Conservation (phyloP, 2,797 vertebrate genomes). For the Gobionotothen gibberifrons region DNA sequence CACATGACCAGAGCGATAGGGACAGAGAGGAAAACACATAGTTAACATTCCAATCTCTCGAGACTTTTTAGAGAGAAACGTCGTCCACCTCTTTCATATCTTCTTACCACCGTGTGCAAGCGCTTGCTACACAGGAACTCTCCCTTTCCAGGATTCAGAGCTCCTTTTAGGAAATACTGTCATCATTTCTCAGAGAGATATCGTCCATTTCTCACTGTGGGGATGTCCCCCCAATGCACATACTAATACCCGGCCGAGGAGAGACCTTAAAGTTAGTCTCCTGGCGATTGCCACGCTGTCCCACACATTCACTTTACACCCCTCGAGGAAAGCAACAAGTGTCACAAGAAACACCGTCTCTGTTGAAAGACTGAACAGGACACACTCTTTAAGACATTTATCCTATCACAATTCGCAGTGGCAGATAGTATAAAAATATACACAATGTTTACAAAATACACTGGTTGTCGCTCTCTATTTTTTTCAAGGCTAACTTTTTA, state of each 20-base stretch:
- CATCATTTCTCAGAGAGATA: neutral
- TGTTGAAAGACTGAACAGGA: slow-evolving; percentile 3
- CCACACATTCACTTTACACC: neutral
- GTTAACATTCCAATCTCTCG: slow-evolving; percentile 35
- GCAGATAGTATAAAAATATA: slow-evolving; percentile 80
- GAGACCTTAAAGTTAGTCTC: slow-evolving; percentile 14
- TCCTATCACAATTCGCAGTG: slow-evolving; percentile 31
- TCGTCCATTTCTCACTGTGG: slow-evolving; percentile 8
- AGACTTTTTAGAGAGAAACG: slow-evolving; percentile 20
- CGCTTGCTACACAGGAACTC: neutral
- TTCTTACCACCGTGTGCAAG: neutral
- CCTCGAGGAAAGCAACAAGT: slow-evolving; percentile 20
- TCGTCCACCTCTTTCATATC: slow-evolving; percentile 13
- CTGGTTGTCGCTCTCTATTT: slow-evolving; percentile 59
- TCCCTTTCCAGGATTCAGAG: slow-evolving; percentile 1
- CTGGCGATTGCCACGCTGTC: slow-evolving; percentile 9
- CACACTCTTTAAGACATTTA: neutral
- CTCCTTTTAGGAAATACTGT: slow-evolving; percentile 19
- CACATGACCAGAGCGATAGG: slow-evolving; percentile 68
- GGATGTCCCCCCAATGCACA: slow-evolving; percentile 12
- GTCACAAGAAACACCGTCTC: slow-evolving; percentile 8
- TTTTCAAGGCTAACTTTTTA: slow-evolving; percentile 1
- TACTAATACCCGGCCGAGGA: slow-evolving; percentile 35
- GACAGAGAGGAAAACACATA: slow-evolving; percentile 33
- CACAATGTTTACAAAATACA: slow-evolving; percentile 77